Percentiles rank a stretch among this genome's conserved stretches.
These are phyloP conservation scores for Camponotus vicinus DNA, from an alignment of 1,140 invertebrate species.

Conservation along the genomic window DNA sequence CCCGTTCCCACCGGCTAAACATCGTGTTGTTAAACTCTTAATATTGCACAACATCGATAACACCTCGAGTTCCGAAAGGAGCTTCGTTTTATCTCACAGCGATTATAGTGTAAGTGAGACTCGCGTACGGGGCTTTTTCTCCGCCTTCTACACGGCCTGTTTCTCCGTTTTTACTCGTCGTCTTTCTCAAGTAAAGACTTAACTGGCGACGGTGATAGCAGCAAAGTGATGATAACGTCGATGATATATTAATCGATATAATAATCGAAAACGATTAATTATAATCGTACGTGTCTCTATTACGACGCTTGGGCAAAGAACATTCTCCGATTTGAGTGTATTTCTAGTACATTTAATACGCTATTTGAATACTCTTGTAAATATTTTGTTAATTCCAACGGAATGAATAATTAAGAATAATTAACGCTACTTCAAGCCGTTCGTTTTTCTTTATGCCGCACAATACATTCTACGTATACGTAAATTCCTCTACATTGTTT, in stretches of 20 bases:
- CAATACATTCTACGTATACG: background rate
- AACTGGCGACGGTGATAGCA: slow-evolving; percentile 65
- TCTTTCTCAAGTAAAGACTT: slow-evolving; percentile 34
- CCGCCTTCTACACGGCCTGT: background rate
- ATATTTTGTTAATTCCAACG: slow-evolving; percentile 14
- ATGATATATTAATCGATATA: slow-evolving; percentile 25
- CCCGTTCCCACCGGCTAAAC: slow-evolving; percentile 60
- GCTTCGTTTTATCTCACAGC: slow-evolving; percentile 54
- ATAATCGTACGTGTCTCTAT: slow-evolving; percentile 16
- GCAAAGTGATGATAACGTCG: slow-evolving; percentile 33
- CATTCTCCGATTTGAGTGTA: slow-evolving; percentile 30
- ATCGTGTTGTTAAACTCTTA: slow-evolving; percentile 74
- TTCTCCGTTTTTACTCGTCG: slow-evolving; percentile 24
- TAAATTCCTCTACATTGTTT: background rate
- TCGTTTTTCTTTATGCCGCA: background rate
- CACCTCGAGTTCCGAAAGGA: slow-evolving; percentile 65
- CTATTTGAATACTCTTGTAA: background rate
- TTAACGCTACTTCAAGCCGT: slow-evolving; percentile 42
- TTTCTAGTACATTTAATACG: slow-evolving; percentile 7
- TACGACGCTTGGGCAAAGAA: slow-evolving; percentile 19
- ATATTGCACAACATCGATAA: slow-evolving; percentile 78
- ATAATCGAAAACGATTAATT: slow-evolving; percentile 15
- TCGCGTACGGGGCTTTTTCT: slow-evolving; percentile 24
- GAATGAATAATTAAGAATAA: slow-evolving; percentile 23
- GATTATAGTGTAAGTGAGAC: slow-evolving; percentile 56